Base-by-base conservation (phyloP, 1,140 invertebrate genomes). In the Heliconius eleuchia region DNA sequence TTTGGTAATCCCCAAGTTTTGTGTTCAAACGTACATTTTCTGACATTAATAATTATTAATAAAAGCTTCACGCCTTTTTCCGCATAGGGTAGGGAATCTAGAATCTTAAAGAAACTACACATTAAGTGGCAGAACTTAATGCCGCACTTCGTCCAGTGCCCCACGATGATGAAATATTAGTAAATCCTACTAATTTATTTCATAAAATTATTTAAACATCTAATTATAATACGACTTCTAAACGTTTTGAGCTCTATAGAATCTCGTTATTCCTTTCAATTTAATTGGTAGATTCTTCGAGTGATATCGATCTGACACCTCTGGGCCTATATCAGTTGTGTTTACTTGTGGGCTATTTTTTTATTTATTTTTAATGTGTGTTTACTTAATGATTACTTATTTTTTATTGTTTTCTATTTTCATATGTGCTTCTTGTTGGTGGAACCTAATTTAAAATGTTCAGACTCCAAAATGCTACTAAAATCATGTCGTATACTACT, bases 231-330 rank as follows among this genome's bases (percentile, higher is more conserved):
- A 23, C 1, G 57, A 66, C 13, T 66, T 71, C 34, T 71, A 71
- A 71, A n/a, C 19, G n/a, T 55, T 79, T 11, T 57, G 82, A 74
- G 30, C 11, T 80, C 80, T 85, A 57, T 83, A 71, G 34, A 13
- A 42, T 18, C 82, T 89, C 86, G 87, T 89, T 88, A 87, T 81
- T 83, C 84, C 85, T 88, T 81, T 80, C 87, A 79, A 87, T 91
- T 89, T 92, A 92, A 92, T 92, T 91, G 89, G 89, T 88, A 89
- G 91, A 92, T 91, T 89, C 86, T 88, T 84, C 74, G 80, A 78
- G 27, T 79, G 91, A 91, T 92, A 92, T 88, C 82, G 87, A 88
- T 86, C 86, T 78, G 79, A 84, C 86, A 82, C 83, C 85, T 84
- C 82, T 55, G 55, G 84, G 78, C 76, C 37, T 73, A 74, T 80